Evolutionary conservation across 2,113 vertebrate genomes (phyloP).

Genomic region (Misgurnus anguillicaudatus): DNA sequence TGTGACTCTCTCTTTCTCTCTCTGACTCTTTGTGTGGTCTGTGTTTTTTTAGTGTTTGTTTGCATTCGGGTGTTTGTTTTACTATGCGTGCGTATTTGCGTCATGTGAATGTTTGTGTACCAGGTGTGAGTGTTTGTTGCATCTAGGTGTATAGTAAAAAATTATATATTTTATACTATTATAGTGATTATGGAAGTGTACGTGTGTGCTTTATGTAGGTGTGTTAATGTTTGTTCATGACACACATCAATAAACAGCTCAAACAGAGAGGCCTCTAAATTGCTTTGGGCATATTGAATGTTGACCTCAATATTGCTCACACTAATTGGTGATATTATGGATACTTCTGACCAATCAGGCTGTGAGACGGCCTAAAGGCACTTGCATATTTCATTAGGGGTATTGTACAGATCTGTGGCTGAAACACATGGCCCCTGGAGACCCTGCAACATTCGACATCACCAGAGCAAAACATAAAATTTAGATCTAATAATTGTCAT

Average conservation of each 20-base stretch:
- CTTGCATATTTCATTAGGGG: constrained; percentile 73
- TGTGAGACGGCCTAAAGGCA: constrained; percentile 56
- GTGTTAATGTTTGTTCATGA: constrained; percentile 15
- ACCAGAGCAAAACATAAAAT: constrained; percentile 23
- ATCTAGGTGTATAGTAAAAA: too few species aligned
- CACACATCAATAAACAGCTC: neutral
- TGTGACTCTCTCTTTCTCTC: neutral
- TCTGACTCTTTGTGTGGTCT: neutral
- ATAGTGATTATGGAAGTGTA: neutral
- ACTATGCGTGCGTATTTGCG: constrained; percentile 6
- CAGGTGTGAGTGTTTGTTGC: neutral
- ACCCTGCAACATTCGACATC: constrained; percentile 36
- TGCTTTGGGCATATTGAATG: neutral
- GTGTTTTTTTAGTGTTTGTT: neutral
- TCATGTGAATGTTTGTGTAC: neutral
- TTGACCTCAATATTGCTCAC: constrained; percentile 8
- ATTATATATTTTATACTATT: too few species aligned
- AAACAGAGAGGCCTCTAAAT: constrained; percentile 3
- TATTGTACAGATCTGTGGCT: constrained; percentile 63
- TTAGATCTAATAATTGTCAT: constrained; percentile 45
- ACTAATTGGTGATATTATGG: constrained; percentile 1
- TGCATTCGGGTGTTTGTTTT: neutral
- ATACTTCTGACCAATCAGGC: constrained; percentile 23
- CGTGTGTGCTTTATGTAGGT: neutral
- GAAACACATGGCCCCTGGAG: constrained; percentile 64